Evolutionary conservation across 1,140 invertebrate genomes (phyloP).

Genomic region (Bombus cullumanus): DNA sequence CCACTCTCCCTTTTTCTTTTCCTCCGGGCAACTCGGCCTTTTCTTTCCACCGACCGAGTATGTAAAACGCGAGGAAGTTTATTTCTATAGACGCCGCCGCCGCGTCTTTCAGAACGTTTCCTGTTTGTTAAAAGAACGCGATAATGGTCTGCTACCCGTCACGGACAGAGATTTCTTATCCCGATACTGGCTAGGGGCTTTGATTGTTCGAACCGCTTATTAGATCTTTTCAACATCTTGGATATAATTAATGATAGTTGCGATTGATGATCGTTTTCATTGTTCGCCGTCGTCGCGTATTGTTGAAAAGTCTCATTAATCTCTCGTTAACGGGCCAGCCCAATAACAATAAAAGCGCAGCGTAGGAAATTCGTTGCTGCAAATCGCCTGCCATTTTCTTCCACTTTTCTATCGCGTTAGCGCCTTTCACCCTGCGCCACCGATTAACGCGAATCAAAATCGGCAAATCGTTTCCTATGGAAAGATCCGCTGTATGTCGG

Average conservation of each 20-base stretch:
- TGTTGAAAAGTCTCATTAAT: slow-evolving; percentile 29
- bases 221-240: slow-evolving; percentile 38
- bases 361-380: not conserved
- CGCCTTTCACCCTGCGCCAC: not conserved
- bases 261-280: slow-evolving; percentile 29
- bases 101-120: slow-evolving; percentile 37
- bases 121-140: slow-evolving; percentile 9
- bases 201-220: slow-evolving; percentile 49
- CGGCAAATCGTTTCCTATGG: no score
- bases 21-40: not conserved
- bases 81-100: slow-evolving; percentile 34
- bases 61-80: slow-evolving; percentile 43
- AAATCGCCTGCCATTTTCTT: not conserved
- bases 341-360: slow-evolving; percentile 23
- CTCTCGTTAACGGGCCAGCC: slow-evolving; percentile 18
- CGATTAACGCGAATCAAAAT: no score
- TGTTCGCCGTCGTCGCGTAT: slow-evolving; percentile 10
- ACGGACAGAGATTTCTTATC: slow-evolving; percentile 21
- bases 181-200: slow-evolving; percentile 9
- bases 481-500: fast-evolving
- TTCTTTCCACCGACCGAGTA: not conserved
- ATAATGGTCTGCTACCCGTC: not conserved
- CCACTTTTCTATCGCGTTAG: not conserved
- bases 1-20: slow-evolving; percentile 3
- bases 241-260: slow-evolving; percentile 43